Conservation (phyloP, 1,140 invertebrate species). For the Saccostrea glomerata region DNA sequence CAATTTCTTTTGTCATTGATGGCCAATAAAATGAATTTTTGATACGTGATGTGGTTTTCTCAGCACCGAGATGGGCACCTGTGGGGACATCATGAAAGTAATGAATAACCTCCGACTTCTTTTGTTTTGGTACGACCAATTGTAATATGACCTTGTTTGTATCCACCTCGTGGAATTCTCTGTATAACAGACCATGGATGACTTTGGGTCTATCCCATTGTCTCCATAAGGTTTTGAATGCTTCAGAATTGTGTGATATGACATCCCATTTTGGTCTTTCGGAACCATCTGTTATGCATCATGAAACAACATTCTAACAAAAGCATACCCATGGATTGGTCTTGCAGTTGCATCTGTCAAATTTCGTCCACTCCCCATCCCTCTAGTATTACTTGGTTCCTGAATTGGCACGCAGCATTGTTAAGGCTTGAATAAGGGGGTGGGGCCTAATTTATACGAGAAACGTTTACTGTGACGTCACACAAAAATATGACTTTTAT, state of each 20-base stretch:
- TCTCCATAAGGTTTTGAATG: conserved; percentile 34
- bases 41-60: too few relatives aligned
- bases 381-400: not conserved
- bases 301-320: not conserved
- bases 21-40: conserved; percentile 51
- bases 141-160: not conserved
- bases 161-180: not conserved
- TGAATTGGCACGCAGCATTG: not conserved
- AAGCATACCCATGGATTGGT: conserved; percentile 13
- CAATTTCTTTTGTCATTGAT: conserved; percentile 38
- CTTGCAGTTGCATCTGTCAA: conserved; percentile 1
- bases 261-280: not conserved
- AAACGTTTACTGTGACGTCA: too few relatives aligned
- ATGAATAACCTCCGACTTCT: too few relatives aligned
- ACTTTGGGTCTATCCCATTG: conserved; percentile 30
- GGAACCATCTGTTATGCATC: not conserved
- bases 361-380: conserved; percentile 26
- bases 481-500: too few relatives aligned
- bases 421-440: too few relatives aligned
- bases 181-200: conserved; percentile 25
- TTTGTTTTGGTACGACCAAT: not conserved
- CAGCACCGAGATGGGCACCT: too few relatives aligned
- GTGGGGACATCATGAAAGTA: too few relatives aligned
- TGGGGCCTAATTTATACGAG: too few relatives aligned
- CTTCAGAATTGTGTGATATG: not conserved